These are phyloP conservation scores for Macrotis lagotis DNA, from an alignment of 2,113 vertebrate species.

Conservation along the genomic window DNA sequence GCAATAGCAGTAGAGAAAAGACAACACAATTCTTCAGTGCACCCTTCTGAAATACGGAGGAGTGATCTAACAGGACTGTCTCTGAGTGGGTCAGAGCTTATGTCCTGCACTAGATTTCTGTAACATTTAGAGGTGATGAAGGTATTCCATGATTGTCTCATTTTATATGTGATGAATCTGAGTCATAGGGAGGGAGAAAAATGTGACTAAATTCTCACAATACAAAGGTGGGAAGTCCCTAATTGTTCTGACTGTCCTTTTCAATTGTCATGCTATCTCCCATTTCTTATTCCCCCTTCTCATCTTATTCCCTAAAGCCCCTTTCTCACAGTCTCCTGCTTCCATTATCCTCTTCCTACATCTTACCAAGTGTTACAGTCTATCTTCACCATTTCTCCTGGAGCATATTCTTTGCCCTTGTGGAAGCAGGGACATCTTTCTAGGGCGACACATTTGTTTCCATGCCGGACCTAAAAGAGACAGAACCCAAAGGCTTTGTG, in stretches of 20 bases:
- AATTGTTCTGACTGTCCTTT: fast-evolving
- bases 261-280: background rate
- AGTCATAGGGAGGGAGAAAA: background rate
- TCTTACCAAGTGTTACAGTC: constrained; percentile 97
- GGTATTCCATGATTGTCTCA: background rate
- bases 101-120: background rate
- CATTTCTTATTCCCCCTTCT: background rate
- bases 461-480: constrained; percentile 89
- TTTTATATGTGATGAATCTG: constrained; percentile 2
- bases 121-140: background rate
- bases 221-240: background rate
- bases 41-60: background rate
- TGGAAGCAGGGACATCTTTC: constrained; percentile 95
- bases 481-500: background rate
- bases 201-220: fast-evolving
- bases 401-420: constrained; percentile 89
- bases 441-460: constrained; percentile 88
- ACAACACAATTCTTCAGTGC: background rate
- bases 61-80: background rate
- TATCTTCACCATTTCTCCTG: constrained; percentile 86
- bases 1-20: background rate
- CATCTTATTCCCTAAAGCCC: background rate
- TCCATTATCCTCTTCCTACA: background rate
- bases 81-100: background rate
- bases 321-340: background rate